These are phyloP conservation scores for Nanorana parkeri DNA, from an alignment of 2,113 vertebrate genomes.

Conservation along the genomic window DNA sequence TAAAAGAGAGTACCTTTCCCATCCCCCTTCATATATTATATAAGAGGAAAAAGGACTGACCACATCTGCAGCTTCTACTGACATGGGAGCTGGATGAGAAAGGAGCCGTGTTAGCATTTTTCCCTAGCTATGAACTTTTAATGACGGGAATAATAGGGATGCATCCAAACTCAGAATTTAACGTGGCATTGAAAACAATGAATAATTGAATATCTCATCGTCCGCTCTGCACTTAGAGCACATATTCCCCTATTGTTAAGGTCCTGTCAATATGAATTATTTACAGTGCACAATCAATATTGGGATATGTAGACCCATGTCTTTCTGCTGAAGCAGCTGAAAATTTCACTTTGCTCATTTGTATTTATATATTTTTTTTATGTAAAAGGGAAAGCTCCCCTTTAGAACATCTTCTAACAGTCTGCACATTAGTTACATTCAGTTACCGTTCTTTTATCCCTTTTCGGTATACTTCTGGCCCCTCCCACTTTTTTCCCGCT, in stretches of 20 bases:
- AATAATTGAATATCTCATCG: slow-evolving; percentile 40
- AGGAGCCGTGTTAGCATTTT: neutral
- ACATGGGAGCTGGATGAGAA: neutral
- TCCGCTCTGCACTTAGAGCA: slow-evolving; percentile 23
- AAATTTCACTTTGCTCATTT: neutral
- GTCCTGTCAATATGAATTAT: slow-evolving; percentile 36
- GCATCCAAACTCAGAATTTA: neutral
- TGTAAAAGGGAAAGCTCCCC: too few species aligned
- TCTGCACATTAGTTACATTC: too few species aligned
- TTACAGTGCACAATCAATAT: slow-evolving; percentile 22
- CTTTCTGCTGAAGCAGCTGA: slow-evolving; percentile 1
- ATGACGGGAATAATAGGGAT: neutral
- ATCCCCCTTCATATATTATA: too few species aligned
- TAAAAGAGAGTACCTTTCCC: too few species aligned
- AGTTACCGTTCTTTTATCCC: too few species aligned
- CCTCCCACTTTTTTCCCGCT: too few species aligned
- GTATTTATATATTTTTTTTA: neutral
- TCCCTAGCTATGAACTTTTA: neutral
- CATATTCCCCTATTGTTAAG: neutral
- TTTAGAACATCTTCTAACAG: too few species aligned
- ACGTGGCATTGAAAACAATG: neutral
- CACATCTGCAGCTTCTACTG: neutral
- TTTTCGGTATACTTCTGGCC: too few species aligned
- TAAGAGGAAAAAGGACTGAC: neutral
- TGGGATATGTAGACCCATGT: neutral